Conservation (phyloP, 2,797 vertebrate genomes). For the Diglossa cyanea region DNA sequence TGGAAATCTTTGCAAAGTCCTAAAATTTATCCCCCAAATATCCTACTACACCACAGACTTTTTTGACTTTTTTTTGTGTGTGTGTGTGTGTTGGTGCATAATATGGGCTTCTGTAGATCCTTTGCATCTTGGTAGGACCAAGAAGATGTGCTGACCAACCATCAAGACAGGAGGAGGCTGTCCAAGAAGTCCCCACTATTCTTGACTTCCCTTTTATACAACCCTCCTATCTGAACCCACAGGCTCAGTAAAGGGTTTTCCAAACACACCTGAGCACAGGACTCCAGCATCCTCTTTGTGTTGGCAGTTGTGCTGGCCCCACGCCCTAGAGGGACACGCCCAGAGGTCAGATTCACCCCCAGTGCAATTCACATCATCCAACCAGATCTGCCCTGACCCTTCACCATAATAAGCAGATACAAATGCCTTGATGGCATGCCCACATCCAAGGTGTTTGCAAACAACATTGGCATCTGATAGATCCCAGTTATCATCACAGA, state of each 20-base stretch:
- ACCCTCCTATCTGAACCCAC: not conserved
- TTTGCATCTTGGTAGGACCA: not conserved
- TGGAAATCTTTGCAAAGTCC: not conserved
- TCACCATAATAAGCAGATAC: conserved; percentile 12
- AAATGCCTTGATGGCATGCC: conserved; percentile 11
- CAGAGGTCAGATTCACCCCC: conserved; percentile 62
- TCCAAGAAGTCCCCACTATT: not conserved
- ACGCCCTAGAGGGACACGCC: conserved; percentile 25
- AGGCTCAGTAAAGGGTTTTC: not conserved
- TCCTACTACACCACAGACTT: not conserved
- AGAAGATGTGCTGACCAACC: not conserved
- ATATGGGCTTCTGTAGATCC: not conserved
- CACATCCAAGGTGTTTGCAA: conserved; percentile 71
- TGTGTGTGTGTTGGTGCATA: not conserved
- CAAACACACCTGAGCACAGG: conserved; percentile 66
- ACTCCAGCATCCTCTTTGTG: conserved; percentile 72
- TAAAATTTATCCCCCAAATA: not conserved
- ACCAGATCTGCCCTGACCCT: conserved; percentile 64
- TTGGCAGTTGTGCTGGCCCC: conserved; percentile 57
- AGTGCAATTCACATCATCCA: conserved; percentile 44
- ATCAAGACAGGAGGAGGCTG: not conserved
- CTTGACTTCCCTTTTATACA: not conserved
- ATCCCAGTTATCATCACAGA: conserved; percentile 72
- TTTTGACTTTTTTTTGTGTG: too few relatives aligned
- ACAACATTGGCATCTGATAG: conserved; percentile 51